A percentile compares a stretch with the other conserved stretches of the same genome.
Evolutionary conservation across 2,797 vertebrate genomes (phyloP).

Genomic region (Cirrhinus molitorella): DNA sequence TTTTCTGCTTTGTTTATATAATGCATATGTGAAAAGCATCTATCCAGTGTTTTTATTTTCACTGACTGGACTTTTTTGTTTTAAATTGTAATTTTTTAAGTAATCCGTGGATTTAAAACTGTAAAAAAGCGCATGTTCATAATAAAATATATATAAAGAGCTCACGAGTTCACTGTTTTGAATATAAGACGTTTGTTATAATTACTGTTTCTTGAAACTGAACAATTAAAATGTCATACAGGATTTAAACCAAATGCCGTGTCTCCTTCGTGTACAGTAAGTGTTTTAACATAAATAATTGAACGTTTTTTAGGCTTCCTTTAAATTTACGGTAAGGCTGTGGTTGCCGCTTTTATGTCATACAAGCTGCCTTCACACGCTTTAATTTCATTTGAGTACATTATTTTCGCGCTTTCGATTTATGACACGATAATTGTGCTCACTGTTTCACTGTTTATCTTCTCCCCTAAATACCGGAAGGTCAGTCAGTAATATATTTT

Average conservation of each 20-base stretch:
- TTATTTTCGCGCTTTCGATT: background rate
- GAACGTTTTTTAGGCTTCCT: background rate
- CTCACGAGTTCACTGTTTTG: background rate
- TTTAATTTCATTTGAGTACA: conserved; percentile 43
- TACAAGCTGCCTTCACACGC: background rate
- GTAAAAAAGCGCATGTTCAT: background rate
- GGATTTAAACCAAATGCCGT: background rate
- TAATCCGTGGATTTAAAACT: background rate
- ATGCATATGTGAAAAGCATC: background rate
- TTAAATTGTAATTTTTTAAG: background rate
- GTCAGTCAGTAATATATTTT: background rate
- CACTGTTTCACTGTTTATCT: background rate
- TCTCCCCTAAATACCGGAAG: background rate
- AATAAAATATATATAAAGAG: background rate
- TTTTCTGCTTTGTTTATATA: background rate
- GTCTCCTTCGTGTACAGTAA: background rate
- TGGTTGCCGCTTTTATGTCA: background rate
- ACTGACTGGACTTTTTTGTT: too few species aligned
- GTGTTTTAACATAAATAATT: conserved; percentile 8
- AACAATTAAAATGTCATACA: background rate
- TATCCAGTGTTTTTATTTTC: background rate
- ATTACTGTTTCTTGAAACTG: background rate
- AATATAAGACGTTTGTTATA: conserved; percentile 3
- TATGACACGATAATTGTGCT: background rate
- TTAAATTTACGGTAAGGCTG: background rate